Base-by-base conservation (phyloP, 2,888 invertebrate species). In the Torymus tubicola region DNA sequence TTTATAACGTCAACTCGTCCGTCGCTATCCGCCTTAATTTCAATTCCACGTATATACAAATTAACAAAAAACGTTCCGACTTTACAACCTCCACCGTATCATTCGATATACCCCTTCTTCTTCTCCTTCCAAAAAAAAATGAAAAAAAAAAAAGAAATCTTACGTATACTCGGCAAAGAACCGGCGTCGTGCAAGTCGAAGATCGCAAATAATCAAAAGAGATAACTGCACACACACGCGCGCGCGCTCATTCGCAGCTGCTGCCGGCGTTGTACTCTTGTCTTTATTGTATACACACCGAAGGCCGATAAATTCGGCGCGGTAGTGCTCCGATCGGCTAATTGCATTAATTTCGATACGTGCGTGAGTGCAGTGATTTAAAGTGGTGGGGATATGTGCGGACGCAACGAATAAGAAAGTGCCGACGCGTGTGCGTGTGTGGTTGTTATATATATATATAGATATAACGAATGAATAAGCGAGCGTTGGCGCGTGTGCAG, bases 341-440 rank as follows among this genome's bases (percentile, higher is more conserved):
- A 81, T 81, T 81, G 71, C 71, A 75, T 78, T 74, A 78, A 81
- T 81, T 75, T 61, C 61, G 63, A 52, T 14, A 16, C 11, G 14
- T 55, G 24, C 31, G 13, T 42, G 16, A 18, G 24, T n/a, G 70
- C 52, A 55, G 60, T 74, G 74, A 78, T 81, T 81, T 71, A 70
- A 2, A 31, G 31, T 2, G 31, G 31, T 31, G 31, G 21, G 42
- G 18, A 5, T 18, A 11, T 52, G 31, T 60, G 52, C 52, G 13
- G 21, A 18, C 8, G n/a, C 21, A n/a, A 31, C 31, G 13, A 52
- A n/a, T n/a, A 71, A 18, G 58, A 70, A 72, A 77, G 61, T 69
- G 64, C 70, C 80, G 70, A 71, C 60, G 61, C 21, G 24, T 16
- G 55, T 3, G n/a, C n/a, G n/a, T n/a, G n/a, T n/a, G n/a, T n/a